Percentiles rank a stretch among this genome's conserved stretches.
Conservation (phyloP, 35 echinoderm and acorn worm species). For the Apostichopus parvimensis region DNA sequence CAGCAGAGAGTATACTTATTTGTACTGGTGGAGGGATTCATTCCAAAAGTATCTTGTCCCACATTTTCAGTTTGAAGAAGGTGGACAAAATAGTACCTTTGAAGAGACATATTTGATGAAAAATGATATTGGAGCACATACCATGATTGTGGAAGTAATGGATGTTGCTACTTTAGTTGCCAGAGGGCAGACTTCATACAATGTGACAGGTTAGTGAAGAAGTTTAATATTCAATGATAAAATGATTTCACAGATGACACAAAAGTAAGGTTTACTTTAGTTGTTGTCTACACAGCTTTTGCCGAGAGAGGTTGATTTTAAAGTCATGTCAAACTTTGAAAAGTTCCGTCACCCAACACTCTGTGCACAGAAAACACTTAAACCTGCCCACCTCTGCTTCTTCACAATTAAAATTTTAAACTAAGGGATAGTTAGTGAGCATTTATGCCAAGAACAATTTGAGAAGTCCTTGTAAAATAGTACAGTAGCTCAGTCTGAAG, state of each 20-base stretch:
- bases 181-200: not conserved
- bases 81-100: not conserved
- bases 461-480: too few relatives aligned
- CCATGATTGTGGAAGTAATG: not conserved
- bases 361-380: too few relatives aligned
- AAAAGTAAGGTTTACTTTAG: too few relatives aligned
- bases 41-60: not conserved
- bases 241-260: not conserved
- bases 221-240: not conserved
- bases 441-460: too few relatives aligned
- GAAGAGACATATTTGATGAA: not conserved
- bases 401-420: too few relatives aligned
- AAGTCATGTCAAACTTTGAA: too few relatives aligned
- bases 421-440: too few relatives aligned
- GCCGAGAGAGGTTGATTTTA: too few relatives aligned
- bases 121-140: not conserved
- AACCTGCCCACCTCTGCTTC: too few relatives aligned
- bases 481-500: too few relatives aligned
- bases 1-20: not conserved
- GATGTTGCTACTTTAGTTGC: not conserved
- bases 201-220: conserved; percentile 1
- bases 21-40: not conserved
- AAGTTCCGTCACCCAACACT: too few relatives aligned
- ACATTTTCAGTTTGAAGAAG: not conserved
- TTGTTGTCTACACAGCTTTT: too few relatives aligned